A percentile compares a stretch with the other conserved stretches of the same genome.
phyloP scores from a whole-genome alignment of 2,113 vertebrate species.

The Lichenostomus cassidix region DNA sequence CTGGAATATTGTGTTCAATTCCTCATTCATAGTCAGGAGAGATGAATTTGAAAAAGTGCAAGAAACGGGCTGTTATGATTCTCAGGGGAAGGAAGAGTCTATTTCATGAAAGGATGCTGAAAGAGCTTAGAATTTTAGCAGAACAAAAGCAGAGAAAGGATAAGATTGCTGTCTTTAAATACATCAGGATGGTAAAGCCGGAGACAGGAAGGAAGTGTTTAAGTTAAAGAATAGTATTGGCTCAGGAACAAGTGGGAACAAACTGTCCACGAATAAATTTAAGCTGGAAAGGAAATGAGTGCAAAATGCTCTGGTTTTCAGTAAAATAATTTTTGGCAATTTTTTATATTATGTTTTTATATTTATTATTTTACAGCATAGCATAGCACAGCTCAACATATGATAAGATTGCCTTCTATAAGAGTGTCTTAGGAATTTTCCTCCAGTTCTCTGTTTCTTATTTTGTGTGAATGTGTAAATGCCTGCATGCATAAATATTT shows the following conservation, averaged over 20 bases:
- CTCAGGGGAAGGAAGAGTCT: slow-evolving; percentile 49
- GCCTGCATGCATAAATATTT: background rate
- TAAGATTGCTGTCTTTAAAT: slow-evolving; percentile 51
- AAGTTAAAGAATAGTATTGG: slow-evolving; percentile 51
- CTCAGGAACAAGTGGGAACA: slow-evolving; percentile 47
- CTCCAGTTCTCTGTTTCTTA: background rate
- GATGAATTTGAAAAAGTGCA: slow-evolving; percentile 37
- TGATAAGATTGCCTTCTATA: background rate
- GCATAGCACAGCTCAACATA: background rate
- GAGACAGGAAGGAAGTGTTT: slow-evolving; percentile 64
- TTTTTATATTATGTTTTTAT: background rate
- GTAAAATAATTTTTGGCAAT: background rate
- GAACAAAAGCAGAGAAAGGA: slow-evolving; percentile 42
- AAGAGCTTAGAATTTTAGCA: slow-evolving; percentile 43
- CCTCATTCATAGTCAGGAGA: slow-evolving; percentile 44
- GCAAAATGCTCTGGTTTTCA: background rate
- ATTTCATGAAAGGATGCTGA: slow-evolving; percentile 23
- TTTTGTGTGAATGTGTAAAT: background rate
- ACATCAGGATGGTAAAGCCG: slow-evolving; percentile 48
- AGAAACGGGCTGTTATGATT: background rate
- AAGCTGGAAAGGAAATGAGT: slow-evolving; percentile 11
- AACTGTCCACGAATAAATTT: slow-evolving; percentile 58
- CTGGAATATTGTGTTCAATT: slow-evolving; percentile 56
- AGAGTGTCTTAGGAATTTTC: background rate
- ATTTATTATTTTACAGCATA: background rate